Conservation (phyloP, 1,140 invertebrate species). For the Papilio polytes region DNA sequence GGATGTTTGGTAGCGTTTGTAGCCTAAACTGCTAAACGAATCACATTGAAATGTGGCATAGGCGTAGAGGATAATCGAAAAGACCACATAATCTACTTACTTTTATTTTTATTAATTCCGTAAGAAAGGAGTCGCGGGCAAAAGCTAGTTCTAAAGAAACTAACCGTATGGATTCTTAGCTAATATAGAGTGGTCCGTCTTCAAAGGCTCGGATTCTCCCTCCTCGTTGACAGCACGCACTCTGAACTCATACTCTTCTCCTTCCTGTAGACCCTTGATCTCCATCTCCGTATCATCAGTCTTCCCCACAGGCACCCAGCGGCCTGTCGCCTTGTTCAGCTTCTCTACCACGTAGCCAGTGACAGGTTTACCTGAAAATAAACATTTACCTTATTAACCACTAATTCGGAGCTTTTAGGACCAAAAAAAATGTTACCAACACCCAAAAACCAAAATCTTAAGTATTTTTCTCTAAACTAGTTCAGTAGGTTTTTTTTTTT, state of each 20-base stretch:
- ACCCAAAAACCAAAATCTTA: no score
- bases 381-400: not conserved
- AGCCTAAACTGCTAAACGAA: no score
- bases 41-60: no score
- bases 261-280: conserved; percentile 95
- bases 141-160: conserved; percentile 32
- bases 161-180: conserved; percentile 98
- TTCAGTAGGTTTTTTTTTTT: no score
- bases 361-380: conserved; percentile 88
- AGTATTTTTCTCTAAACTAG: no score
- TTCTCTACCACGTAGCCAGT: conserved; percentile 99
- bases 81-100: no score
- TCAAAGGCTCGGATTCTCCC: conserved; percentile 97
- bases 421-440: no score
- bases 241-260: conserved; percentile 98
- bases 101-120: no score
- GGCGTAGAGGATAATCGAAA: no score
- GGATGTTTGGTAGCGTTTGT: no score
- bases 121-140: no score
- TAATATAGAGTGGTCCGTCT: conserved; percentile 92
- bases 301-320: conserved; percentile 96
- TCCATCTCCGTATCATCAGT: conserved; percentile 95
- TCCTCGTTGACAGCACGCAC: conserved; percentile 99
- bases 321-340: conserved; percentile 95
- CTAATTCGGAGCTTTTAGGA: no score